Evolutionary conservation across 2,797 vertebrate species (phyloP).

Genomic region (Acrossocheilus wenchowensis): DNA sequence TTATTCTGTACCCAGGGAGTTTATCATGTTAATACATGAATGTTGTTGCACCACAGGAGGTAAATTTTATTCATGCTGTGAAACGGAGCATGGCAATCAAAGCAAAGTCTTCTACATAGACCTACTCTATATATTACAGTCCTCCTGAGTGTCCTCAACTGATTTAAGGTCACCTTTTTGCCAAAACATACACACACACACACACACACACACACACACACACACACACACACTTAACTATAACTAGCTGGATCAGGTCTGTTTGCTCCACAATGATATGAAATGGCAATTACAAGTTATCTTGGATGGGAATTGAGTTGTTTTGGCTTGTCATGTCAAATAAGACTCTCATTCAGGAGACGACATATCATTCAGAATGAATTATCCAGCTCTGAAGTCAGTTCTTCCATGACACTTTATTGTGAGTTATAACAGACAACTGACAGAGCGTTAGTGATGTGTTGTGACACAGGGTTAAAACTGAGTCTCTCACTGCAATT

Average conservation of each 20-base stretch:
- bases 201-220: too few relatives aligned
- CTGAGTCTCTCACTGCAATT: background rate
- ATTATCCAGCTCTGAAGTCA: slow-evolving; percentile 37
- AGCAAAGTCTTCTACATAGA: background rate
- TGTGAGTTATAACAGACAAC: slow-evolving; percentile 4
- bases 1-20: slow-evolving; percentile 8
- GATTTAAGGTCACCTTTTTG: background rate
- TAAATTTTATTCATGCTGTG: slow-evolving; percentile 4
- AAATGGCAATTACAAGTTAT: slow-evolving; percentile 22
- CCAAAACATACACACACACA: background rate
- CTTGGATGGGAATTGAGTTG: slow-evolving; percentile 21
- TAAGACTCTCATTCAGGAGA: slow-evolving; percentile 30
- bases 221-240: too few relatives aligned
- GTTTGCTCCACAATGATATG: background rate
- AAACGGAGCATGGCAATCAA: slow-evolving; percentile 10
- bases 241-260: background rate
- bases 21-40: slow-evolving; percentile 24
- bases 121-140: background rate
- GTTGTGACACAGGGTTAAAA: slow-evolving; percentile 9
- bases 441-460: slow-evolving; percentile 17
- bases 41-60: slow-evolving; percentile 15
- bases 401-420: background rate
- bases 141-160: slow-evolving; percentile 38
- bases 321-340: slow-evolving; percentile 51
- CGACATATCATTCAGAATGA: slow-evolving; percentile 32